Conservation (phyloP, 2,888 invertebrate genomes). For the Drosophila ezoana region DNA sequence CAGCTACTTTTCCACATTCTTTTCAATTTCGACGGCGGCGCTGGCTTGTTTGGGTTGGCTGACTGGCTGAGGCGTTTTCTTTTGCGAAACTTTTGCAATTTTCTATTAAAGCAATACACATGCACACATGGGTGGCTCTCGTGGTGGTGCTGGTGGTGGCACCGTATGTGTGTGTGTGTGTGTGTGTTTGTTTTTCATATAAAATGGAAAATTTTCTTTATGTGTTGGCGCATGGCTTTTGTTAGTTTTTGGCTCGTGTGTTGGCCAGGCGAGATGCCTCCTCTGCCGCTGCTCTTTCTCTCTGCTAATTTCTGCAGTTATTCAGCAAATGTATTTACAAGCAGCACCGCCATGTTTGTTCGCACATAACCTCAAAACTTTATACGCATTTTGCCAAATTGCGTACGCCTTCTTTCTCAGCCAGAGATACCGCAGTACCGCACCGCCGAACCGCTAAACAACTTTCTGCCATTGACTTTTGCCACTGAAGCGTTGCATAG, state of each 20-base stretch:
- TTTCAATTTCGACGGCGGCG: slow-evolving; percentile 75
- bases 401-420: slow-evolving; percentile 61
- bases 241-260: slow-evolving; percentile 62
- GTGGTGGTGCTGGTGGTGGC: slow-evolving; percentile 27
- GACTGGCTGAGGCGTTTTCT: slow-evolving; percentile 77
- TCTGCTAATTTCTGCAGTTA: slow-evolving; percentile 61
- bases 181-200: slow-evolving; percentile 59
- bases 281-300: slow-evolving; percentile 20
- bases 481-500: slow-evolving; percentile 63
- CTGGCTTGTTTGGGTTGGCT: slow-evolving; percentile 69
- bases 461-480: slow-evolving; percentile 64
- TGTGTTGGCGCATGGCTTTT: slow-evolving; percentile 72
- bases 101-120: slow-evolving; percentile 80
- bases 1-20: slow-evolving; percentile 81
- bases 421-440: slow-evolving; percentile 8
- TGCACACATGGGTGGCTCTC: slow-evolving; percentile 55
- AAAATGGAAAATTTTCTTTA: slow-evolving; percentile 79
- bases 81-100: slow-evolving; percentile 81
- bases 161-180: slow-evolving; percentile 33
- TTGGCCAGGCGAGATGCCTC: slow-evolving; percentile 52
- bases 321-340: slow-evolving; percentile 78
- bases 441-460: slow-evolving; percentile 24
- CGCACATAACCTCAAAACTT: slow-evolving; percentile 73
- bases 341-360: slow-evolving; percentile 71
- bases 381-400: slow-evolving; percentile 75